Evolutionary conservation across 2,797 vertebrate genomes (phyloP), one percentile per base, ranked within the genome.

Genomic region (Hypotaenidia philippensis): DNA sequence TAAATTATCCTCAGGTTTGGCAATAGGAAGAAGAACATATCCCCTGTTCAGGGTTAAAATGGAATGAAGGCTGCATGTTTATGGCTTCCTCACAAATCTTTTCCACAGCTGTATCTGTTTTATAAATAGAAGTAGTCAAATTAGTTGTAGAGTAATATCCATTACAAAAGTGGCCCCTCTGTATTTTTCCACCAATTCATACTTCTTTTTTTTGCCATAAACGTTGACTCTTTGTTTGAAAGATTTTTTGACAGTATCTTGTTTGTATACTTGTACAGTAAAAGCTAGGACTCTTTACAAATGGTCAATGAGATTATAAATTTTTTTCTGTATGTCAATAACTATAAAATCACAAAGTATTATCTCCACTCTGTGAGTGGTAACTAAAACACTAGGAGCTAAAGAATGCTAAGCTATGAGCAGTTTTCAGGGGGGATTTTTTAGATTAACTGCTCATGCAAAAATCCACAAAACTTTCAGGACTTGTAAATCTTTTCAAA

Each of bases 101-200:
- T 94, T 68, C 45, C 53, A 65, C 78, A 85, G 68, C 68, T 93
- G 90, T 64, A 74, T 74, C 64, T 89, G 34, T 53, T 87, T 95
- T 85, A 91, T 69, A 89, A 92, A 90, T 31, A 93, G 66, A 88
- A 66, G 8, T 13, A 34, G 36, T 69, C 56, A 77, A 90, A 94
- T 77, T 61, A 74, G n/a, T 49, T 61, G n/a, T 34, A 79, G 31
- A 69, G 16, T 74, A 70, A 76, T 77, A 93, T 17, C 57, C 71
- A 64, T 61, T 68, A 49, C 59, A 80, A 49, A 91, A 75, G 29
- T 1, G 3, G 2, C 15, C 53, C 20, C 34, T 86, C 49, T 45
- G 8, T 44, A 53, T 70, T 90, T 81, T 80, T 84, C 44, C 29
- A 79, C 18, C 20, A 77, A 57, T 68, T 64, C 29, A 21, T 44